These are phyloP conservation scores for Dicerorhinus sumatrensis DNA, from an alignment of 2,113 vertebrate species.

Conservation along the genomic window DNA sequence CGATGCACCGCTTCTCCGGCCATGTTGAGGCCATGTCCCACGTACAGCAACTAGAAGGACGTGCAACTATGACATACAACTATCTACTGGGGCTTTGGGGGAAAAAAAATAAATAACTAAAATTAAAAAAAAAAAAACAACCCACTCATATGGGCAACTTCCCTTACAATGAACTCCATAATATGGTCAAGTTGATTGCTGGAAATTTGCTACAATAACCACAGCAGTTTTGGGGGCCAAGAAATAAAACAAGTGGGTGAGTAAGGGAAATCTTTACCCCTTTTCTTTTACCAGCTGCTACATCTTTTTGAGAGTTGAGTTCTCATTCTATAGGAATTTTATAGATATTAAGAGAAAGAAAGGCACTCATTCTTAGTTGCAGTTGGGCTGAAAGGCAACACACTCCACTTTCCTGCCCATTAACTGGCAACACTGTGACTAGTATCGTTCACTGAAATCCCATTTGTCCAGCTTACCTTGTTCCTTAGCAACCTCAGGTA, in stretches of 20 bases:
- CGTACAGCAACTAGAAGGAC: too few relatives aligned
- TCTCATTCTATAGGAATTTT: not conserved
- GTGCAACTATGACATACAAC: too few relatives aligned
- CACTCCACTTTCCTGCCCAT: not conserved
- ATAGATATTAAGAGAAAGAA: not conserved
- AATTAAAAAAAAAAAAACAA: too few relatives aligned
- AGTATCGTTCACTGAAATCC: not conserved
- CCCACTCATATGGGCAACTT: not conserved
- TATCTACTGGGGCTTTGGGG: too few relatives aligned
- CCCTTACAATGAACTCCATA: not conserved
- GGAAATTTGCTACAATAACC: not conserved
- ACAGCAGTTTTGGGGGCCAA: not conserved
- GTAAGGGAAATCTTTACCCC: not conserved
- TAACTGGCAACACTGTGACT: not conserved
- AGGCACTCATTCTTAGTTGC: not conserved
- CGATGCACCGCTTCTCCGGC: too few relatives aligned
- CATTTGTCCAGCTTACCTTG: slow-evolving; percentile 88
- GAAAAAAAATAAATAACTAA: too few relatives aligned
- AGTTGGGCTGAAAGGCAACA: not conserved
- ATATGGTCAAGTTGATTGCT: not conserved
- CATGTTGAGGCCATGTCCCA: too few relatives aligned
- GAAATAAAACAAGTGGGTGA: not conserved
- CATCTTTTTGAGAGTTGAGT: not conserved
- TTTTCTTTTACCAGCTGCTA: not conserved
- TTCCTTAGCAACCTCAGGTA: slow-evolving; percentile 94